Evolutionary conservation across 2,888 invertebrate genomes (phyloP).

Genomic region (Pediacus dermestoides): DNA sequence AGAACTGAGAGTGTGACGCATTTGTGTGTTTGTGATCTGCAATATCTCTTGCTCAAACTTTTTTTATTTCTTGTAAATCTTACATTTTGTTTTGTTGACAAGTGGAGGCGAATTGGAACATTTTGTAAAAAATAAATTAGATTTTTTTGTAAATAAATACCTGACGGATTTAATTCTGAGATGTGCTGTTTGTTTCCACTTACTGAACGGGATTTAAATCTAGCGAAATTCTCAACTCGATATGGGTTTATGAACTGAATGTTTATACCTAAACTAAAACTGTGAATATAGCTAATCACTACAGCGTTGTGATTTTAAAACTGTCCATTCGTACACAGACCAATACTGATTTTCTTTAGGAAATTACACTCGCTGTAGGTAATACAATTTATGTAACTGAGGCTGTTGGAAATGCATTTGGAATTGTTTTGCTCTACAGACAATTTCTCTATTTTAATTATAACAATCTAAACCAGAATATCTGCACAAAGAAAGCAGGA

Average conservation of each 20-base stretch:
- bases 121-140: no score
- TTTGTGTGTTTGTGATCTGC: slow-evolving; percentile 33
- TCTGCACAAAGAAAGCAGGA: no score
- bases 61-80: slow-evolving; percentile 21
- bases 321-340: slow-evolving; percentile 37
- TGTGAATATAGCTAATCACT: slow-evolving; percentile 29
- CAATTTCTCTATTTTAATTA: no score
- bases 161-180: background rate
- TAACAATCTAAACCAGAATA: no score
- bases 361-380: slow-evolving; percentile 25
- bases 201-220: background rate
- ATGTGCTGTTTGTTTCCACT: slow-evolving; percentile 4
- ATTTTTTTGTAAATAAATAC: no score
- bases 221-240: slow-evolving; percentile 1
- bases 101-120: no score
- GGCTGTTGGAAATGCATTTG: no score
- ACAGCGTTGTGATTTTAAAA: slow-evolving; percentile 34
- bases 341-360: slow-evolving; percentile 30
- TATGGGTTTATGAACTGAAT: slow-evolving; percentile 8
- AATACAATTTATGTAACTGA: slow-evolving; percentile 21
- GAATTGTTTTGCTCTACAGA: no score
- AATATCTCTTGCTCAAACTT: slow-evolving; percentile 37
- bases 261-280: slow-evolving; percentile 17
- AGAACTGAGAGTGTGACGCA: slow-evolving; percentile 79
- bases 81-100: no score